These are phyloP conservation scores for Coenonympha glycerion DNA, from an alignment of 2,888 invertebrate genomes.

Conservation along the genomic window DNA sequence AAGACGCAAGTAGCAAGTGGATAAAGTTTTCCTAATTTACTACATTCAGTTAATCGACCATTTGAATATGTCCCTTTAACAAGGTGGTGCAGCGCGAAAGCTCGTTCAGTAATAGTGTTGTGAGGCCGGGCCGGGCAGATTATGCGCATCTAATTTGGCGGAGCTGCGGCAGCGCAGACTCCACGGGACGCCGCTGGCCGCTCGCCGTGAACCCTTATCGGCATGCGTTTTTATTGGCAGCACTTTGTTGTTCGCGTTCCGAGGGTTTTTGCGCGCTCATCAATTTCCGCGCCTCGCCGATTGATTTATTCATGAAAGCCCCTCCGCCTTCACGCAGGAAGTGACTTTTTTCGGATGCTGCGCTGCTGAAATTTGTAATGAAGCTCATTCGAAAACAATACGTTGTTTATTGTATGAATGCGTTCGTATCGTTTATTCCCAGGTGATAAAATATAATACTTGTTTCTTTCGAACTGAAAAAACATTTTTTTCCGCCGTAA, in stretches of 20 bases:
- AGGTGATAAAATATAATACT: constrained; percentile 30
- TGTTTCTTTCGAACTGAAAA: constrained; percentile 16
- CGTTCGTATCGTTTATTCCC: constrained; percentile 28
- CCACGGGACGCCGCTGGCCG: constrained; percentile 48
- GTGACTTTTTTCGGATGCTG: constrained; percentile 62
- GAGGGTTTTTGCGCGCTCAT: constrained; percentile 68
- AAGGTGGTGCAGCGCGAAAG: constrained; percentile 27
- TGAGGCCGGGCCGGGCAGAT: constrained; percentile 42
- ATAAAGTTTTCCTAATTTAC: constrained; percentile 10
- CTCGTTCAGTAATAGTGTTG: constrained; percentile 28
- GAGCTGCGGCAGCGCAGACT: constrained; percentile 38
- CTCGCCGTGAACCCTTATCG: constrained; percentile 44
- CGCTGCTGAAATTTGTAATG: constrained; percentile 70
- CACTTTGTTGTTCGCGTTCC: constrained; percentile 69
- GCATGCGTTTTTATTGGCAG: constrained; percentile 63
- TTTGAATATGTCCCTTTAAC: constrained; percentile 25
- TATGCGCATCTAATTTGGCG: constrained; percentile 72
- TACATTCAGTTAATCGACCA: constrained; percentile 15
- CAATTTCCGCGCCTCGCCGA: constrained; percentile 73
- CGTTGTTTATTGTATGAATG: constrained; percentile 62
- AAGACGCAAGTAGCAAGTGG: too few species aligned
- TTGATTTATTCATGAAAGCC: constrained; percentile 74
- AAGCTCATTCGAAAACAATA: constrained; percentile 71
- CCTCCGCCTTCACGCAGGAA: constrained; percentile 68
- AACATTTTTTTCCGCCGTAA: not conserved